Percentiles rank a stretch among this genome's conserved stretches.
These are phyloP conservation scores for Astreopora myriophthalma DNA, from an alignment of 64 coral and sea anemone species.

Conservation along the genomic window DNA sequence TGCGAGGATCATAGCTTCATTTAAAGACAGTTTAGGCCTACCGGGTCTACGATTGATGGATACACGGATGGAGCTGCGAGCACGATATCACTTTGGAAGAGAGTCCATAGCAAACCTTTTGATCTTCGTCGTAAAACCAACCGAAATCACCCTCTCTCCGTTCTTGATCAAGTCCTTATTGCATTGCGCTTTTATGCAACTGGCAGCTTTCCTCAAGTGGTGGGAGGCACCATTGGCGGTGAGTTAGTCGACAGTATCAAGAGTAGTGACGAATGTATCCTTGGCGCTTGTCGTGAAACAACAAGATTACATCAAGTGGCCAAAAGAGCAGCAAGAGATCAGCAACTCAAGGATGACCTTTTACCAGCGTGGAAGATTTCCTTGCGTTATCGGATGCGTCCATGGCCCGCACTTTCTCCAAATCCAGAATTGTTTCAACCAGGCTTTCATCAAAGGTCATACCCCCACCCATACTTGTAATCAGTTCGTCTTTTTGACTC, in stretches of 20 bases:
- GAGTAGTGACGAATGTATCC: neutral
- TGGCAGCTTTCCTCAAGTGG: constrained; percentile 71
- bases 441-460: neutral
- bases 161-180: neutral
- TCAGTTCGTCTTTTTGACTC: no score
- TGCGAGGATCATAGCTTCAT: no score
- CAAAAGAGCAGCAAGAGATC: neutral
- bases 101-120: neutral
- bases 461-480: neutral
- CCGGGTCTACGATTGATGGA: no score
- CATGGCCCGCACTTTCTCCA: neutral
- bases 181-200: neutral
- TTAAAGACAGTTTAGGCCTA: no score
- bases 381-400: neutral
- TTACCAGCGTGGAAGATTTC: constrained; percentile 18
- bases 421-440: neutral
- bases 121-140: constrained; percentile 15
- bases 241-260: constrained; percentile 8
- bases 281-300: neutral
- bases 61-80: no score
- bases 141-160: neutral
- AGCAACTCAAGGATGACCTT: neutral
- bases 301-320: constrained; percentile 24
- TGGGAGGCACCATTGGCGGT: constrained; percentile 58
- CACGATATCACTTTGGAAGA: neutral